phyloP scores from a whole-genome alignment of 2,113 vertebrate genomes.

The Rousettus leschenaultii region DNA sequence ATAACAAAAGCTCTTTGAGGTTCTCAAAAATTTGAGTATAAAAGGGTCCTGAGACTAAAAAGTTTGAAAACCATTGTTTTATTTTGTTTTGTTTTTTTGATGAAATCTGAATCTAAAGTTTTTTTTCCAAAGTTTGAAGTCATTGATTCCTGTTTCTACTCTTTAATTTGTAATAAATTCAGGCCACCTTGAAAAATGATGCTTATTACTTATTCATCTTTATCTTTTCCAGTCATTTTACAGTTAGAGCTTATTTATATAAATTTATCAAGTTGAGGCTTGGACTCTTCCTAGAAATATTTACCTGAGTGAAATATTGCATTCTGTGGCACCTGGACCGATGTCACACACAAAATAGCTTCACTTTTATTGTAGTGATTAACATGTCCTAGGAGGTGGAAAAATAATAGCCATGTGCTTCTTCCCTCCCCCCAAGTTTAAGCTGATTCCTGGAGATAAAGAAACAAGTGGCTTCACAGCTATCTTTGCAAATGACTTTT shows the following conservation, averaged over 20 bases:
- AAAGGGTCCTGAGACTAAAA: not conserved
- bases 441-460: constrained; percentile 7
- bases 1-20: not conserved
- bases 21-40: not conserved
- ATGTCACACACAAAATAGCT: not conserved
- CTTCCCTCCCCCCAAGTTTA: not conserved
- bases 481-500: constrained; percentile 6
- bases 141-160: not conserved
- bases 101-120: not conserved
- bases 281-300: not conserved
- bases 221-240: not conserved
- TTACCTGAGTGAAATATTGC: not conserved
- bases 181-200: not conserved
- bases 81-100: too few relatives aligned
- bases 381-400: not conserved
- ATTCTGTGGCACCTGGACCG: not conserved
- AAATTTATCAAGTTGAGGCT: not conserved
- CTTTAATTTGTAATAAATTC: constrained; percentile 37
- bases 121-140: not conserved
- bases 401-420: not conserved
- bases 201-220: not conserved
- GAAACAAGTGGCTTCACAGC: not conserved
- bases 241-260: not conserved
- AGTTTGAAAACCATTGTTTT: not conserved
- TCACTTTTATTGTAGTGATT: not conserved